These are phyloP conservation scores for Therioaphis trifolii DNA, from an alignment of 2,888 invertebrate genomes.

Conservation along the genomic window DNA sequence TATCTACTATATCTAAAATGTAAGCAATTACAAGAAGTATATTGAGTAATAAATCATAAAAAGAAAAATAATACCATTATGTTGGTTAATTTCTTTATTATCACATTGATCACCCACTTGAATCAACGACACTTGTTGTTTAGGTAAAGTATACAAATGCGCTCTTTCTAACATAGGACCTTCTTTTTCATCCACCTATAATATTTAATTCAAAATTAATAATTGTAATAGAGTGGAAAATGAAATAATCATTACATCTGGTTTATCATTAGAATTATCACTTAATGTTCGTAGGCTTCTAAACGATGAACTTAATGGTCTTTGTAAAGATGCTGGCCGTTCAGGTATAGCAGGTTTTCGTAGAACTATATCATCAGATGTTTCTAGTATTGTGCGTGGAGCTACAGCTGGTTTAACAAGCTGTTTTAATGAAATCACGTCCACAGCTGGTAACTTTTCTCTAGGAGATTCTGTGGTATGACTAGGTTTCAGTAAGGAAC, in stretches of 20 bases:
- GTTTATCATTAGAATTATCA: conserved; percentile 68
- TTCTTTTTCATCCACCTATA: conserved; percentile 65
- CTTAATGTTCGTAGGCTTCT: conserved; percentile 68
- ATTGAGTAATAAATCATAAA: conserved; percentile 47
- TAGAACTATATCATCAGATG: conserved; percentile 64
- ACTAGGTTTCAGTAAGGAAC: conserved; percentile 59
- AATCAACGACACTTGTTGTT: conserved; percentile 75
- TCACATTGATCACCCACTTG: conserved; percentile 51
- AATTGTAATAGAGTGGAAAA: no score
- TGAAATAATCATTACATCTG: conserved; percentile 39
- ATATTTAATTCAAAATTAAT: conserved; percentile 23
- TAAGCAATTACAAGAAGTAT: neutral
- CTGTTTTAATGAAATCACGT: conserved; percentile 65
- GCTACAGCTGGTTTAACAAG: conserved; percentile 72
- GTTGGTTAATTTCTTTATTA: conserved; percentile 47
- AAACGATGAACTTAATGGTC: conserved; percentile 71
- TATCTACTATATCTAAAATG: conserved; percentile 36
- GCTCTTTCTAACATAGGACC: conserved; percentile 76
- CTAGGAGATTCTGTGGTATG: conserved; percentile 50
- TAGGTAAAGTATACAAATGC: conserved; percentile 77
- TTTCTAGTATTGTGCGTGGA: conserved; percentile 70
- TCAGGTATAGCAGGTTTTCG: conserved; percentile 85
- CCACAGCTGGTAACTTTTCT: conserved; percentile 49
- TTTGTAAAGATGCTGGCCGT: conserved; percentile 78
- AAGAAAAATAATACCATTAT: conserved; percentile 28